Evolutionary conservation across 2,888 invertebrate genomes (phyloP), one percentile per base, ranked within the genome.

Genomic region (Heteromyza rotundicornis): DNA sequence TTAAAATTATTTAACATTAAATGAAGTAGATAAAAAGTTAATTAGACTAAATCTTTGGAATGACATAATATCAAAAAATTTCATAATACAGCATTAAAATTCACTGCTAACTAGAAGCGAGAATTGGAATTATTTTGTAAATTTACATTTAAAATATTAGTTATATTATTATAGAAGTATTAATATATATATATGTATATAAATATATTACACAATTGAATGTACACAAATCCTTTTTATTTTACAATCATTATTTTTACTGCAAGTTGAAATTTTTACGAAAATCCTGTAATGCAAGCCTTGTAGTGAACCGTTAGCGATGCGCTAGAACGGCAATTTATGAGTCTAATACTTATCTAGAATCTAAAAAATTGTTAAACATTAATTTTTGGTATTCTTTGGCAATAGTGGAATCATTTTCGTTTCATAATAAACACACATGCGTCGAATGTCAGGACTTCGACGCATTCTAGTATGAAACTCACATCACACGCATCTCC

Each of bases 1-100:
- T 24, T 63, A 57, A 54, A 65, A 67, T 63, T 73, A 67, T 74
- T 75, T 68, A 76, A 76, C 78, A 77, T 78, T 76, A 68, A 76
- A 62, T 60, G 59, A 67, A 67, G 57, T 57, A 53, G 60, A 57
- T 57, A 58, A 53, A 55, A 49, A 57, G 67, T 77, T 74, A 77
- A 77, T 79, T 77, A 79, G 75, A 70, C 79, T 80, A 77, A 77
- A 76, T 80, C 79, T 80, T 80, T 80, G 80, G 79, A 79, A 79
- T 80, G 80, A 74, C 72, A 76, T 76, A 77, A 79, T 77, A 77
- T 77, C 77, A 79, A 79, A 79, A 74, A 72, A 71, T 73, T 73
- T 74, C 72, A 74, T 74, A 73, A 69, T 70, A 72, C 74, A 74
- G 71, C 76, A 75, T 67, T 60, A 74, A 77, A 77, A 75, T 70